phyloP scores from a whole-genome alignment of 2,113 vertebrate genomes.

The Forbesichthys agassizii region DNA sequence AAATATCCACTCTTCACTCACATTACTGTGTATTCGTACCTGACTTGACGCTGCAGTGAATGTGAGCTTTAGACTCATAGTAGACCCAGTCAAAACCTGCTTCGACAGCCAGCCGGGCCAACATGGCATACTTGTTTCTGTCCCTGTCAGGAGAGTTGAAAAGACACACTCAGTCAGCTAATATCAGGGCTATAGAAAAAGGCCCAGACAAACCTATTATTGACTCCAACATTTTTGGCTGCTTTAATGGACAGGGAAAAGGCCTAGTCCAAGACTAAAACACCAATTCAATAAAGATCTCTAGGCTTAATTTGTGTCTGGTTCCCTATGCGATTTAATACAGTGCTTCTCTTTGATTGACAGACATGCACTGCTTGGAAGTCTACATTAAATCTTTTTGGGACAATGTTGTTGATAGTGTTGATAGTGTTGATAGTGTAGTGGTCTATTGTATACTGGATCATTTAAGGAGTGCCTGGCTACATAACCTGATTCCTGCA shows the following conservation, averaged over 20 bases:
- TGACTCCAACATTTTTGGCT: background rate
- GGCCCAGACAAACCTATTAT: background rate
- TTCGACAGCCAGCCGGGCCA: slow-evolving; percentile 89
- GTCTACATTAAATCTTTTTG: no score
- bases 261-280: no score
- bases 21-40: slow-evolving; percentile 76
- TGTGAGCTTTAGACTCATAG: slow-evolving; percentile 91
- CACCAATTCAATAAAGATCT: no score
- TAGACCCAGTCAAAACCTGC: slow-evolving; percentile 95
- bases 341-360: no score
- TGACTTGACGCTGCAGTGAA: slow-evolving; percentile 96
- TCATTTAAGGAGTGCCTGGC: background rate
- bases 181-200: background rate
- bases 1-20: background rate
- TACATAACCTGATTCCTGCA: background rate
- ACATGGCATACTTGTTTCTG: slow-evolving; percentile 90
- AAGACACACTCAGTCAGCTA: background rate
- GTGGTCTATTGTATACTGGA: no score
- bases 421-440: no score
- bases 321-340: no score
- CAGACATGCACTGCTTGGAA: no score
- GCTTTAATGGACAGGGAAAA: background rate
- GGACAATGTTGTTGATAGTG: no score
- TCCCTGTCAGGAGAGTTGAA: slow-evolving; percentile 67
- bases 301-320: no score